phyloP scores from a whole-genome alignment of 35 echinoderm and acorn worm species.

The Lytechinus variegatus region DNA sequence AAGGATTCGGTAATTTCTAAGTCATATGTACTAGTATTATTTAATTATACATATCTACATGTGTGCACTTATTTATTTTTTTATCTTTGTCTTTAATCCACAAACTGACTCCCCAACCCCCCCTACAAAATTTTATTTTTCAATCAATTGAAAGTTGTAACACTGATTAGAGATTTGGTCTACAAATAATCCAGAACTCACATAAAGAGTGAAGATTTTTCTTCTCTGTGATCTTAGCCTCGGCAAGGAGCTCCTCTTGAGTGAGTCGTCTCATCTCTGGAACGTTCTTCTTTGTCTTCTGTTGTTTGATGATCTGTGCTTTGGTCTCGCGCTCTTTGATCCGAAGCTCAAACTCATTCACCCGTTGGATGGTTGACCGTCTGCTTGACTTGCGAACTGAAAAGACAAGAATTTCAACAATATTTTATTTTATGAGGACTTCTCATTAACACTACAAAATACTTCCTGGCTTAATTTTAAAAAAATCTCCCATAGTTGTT shows the following conservation, averaged over 20 bases:
- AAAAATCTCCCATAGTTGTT: too few relatives aligned
- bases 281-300: slow-evolving; percentile 57
- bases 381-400: slow-evolving; percentile 85
- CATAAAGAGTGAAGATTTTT: slow-evolving; percentile 82
- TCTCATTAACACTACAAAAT: too few relatives aligned
- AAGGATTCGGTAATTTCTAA: too few relatives aligned
- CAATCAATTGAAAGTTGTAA: too few relatives aligned
- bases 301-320: slow-evolving; percentile 54
- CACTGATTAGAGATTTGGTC: neutral
- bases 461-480: too few relatives aligned
- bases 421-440: too few relatives aligned
- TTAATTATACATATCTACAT: too few relatives aligned
- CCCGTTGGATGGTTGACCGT: slow-evolving; percentile 79
- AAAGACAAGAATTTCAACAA: neutral
- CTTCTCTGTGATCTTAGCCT: slow-evolving; percentile 88
- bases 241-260: slow-evolving; percentile 87
- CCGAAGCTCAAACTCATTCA: slow-evolving; percentile 79
- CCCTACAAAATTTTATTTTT: too few relatives aligned
- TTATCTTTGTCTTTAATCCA: too few relatives aligned
- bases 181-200: slow-evolving; percentile 44
- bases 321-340: slow-evolving; percentile 81
- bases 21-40: too few relatives aligned
- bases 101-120: too few relatives aligned
- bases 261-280: slow-evolving; percentile 86
- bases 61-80: too few relatives aligned